Evolutionary conservation across 2,113 vertebrate genomes (phyloP).

Genomic region (Bufo gargarizans): DNA sequence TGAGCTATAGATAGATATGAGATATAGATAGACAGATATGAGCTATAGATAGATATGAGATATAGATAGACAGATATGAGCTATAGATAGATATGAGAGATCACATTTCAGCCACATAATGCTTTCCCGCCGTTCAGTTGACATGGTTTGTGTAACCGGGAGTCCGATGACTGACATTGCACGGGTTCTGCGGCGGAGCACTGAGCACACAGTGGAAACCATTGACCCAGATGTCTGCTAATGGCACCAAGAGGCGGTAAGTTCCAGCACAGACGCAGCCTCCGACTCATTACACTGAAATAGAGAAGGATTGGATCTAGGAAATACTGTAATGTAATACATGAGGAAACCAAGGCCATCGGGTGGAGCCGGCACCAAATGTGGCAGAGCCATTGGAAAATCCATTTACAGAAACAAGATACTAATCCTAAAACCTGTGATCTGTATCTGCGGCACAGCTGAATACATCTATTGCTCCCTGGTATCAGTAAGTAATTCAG

Average conservation of each 20-base stretch:
- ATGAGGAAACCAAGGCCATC: background rate
- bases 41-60: background rate
- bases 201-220: conserved; percentile 36
- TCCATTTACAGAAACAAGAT: background rate
- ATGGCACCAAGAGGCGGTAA: conserved; percentile 23
- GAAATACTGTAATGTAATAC: background rate
- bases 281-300: conserved; percentile 8
- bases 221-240: conserved; percentile 42
- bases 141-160: background rate
- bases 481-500: no score
- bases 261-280: background rate
- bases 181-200: background rate
- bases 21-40: background rate
- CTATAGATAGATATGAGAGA: background rate
- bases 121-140: background rate
- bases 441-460: background rate
- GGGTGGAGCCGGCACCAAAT: background rate
- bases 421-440: background rate
- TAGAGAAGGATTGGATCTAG: background rate
- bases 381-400: background rate
- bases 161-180: background rate
- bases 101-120: background rate
- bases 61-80: background rate
- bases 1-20: background rate
- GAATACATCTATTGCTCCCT: background rate